These are phyloP conservation scores for Tachycineta bicolor DNA, from an alignment of 2,113 vertebrate species.

Conservation along the genomic window DNA sequence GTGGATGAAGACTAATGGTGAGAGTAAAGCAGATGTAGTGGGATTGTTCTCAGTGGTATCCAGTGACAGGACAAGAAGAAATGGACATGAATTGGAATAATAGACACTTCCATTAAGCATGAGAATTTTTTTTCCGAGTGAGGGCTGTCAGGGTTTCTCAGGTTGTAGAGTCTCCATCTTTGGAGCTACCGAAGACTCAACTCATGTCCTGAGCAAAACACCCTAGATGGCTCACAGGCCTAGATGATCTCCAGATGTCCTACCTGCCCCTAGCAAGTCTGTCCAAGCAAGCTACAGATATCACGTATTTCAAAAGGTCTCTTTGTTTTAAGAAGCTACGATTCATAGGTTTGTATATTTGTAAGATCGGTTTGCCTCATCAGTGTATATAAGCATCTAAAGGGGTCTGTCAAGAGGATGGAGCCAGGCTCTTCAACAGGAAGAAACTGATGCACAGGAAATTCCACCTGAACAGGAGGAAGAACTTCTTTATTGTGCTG, in stretches of 20 bases:
- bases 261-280: fast-evolving
- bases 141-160: neutral
- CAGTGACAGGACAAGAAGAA: neutral
- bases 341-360: neutral
- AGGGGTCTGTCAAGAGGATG: neutral
- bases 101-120: neutral
- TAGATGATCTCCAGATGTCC: neutral
- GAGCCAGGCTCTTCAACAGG: neutral
- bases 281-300: neutral
- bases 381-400: neutral
- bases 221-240: neutral
- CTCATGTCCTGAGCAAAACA: neutral
- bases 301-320: neutral
- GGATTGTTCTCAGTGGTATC: neutral
- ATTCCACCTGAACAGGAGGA: neutral
- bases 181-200: neutral
- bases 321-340: neutral
- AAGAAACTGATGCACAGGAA: neutral
- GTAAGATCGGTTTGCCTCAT: neutral
- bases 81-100: neutral
- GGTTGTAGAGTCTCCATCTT: neutral
- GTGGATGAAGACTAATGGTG: neutral
- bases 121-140: neutral
- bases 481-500: neutral
- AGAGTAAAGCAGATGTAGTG: neutral